Evolutionary conservation across 2,888 invertebrate genomes (phyloP), one percentile per base, ranked within the genome.

Genomic region (Rhamphomyia laevipes): DNA sequence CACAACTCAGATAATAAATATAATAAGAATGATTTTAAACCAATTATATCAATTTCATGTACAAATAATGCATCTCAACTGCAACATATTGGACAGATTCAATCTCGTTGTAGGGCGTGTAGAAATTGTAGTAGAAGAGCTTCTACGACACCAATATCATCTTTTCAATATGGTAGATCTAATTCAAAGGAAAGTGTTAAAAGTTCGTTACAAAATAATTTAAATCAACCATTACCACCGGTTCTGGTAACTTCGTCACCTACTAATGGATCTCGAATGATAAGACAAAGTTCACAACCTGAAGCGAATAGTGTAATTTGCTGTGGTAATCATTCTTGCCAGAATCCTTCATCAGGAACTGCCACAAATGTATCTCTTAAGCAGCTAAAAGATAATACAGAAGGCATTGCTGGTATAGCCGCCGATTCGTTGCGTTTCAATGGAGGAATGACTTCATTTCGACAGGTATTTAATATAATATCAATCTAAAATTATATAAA

Each of bases 391-490:
- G 74, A 74, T 47, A 86, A 86, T 74, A 82, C 83, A 43, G 80
- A 81, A 54, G 88, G 89, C 57, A 88, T 95, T 56, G 93, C 93
- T 44, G 91, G 91, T 66, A 95, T 96, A 63, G 95, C 94, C 18
- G 92, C 92, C 46, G 95, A 95, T 73, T 93, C 93, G 51, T 79
- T 95, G 60, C 79, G 94, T 63, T 91, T 95, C 73, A 95, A 94
- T 74, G 96, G 95, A 56, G 94, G 93, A 63, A 90, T 95, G 80
- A 80, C 92, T 60, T 92, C 91, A 67, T 94, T 95, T 74, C 91
- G 90, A 73, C 93, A 94, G 85, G 91, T 91, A 27, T 27, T 27
- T 27, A 4, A 27, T 7, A 27, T 27, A 27, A 27, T 27, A 4
- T 21, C 21, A 4, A 21, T 21, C 21, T 21, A 21, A 21, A 3